Evolutionary conservation across 1,140 invertebrate genomes (phyloP).

Genomic region (Homarus americanus): DNA sequence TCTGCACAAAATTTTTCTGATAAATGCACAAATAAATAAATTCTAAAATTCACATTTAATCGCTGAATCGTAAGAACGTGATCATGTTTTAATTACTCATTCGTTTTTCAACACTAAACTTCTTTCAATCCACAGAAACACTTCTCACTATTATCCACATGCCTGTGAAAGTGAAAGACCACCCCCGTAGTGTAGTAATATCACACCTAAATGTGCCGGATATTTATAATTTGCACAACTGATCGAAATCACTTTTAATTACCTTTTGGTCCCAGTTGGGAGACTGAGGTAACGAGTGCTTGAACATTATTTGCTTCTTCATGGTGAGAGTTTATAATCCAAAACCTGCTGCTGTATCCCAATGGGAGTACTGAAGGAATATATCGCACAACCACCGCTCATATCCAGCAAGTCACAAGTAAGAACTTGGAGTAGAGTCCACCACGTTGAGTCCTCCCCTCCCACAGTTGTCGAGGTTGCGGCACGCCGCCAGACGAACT

Average conservation of each 20-base stretch:
- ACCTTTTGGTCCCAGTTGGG: slow-evolving; percentile 23
- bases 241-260: not conserved
- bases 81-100: no score
- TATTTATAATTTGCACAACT: not conserved
- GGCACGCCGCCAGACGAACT: not conserved
- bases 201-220: no score
- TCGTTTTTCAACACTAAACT: no score
- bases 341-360: not conserved
- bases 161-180: no score
- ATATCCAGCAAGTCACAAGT: slow-evolving; percentile 21
- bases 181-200: no score
- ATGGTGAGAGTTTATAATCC: slow-evolving; percentile 4
- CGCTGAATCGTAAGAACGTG: no score
- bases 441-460: slow-evolving; percentile 6
- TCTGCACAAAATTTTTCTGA: no score
- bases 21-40: no score
- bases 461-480: not conserved
- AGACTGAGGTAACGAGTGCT: slow-evolving; percentile 43
- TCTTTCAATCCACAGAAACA: no score
- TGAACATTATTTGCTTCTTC: slow-evolving; percentile 68
- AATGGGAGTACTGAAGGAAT: not conserved
- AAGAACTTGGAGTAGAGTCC: not conserved
- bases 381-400: not conserved
- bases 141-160: no score
- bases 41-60: no score